Evolutionary conservation across 2,113 vertebrate genomes (phyloP), one percentile per base, ranked within the genome.

Genomic region (Pandion haliaetus): DNA sequence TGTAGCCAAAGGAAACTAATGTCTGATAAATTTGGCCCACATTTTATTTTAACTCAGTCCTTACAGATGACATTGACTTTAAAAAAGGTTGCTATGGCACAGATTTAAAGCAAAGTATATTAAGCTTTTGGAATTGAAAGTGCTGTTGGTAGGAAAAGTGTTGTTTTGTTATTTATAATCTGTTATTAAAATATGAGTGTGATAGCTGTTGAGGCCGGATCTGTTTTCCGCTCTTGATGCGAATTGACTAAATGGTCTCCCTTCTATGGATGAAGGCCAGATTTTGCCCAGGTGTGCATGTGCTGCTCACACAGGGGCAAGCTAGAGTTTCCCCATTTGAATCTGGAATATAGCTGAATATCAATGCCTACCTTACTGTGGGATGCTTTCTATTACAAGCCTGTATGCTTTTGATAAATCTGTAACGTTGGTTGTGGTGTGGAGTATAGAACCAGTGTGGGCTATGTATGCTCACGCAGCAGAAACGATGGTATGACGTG

Each of bases 31-130:
- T 91, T 86, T 94, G 85, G 82, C 88, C 91, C 89, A 93, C 59
- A 73, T 96, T 95, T 93, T 78, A 45, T 90, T 92, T 88, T 92
- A 87, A 87, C 65, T 80, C n/a, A 31, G 67, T 93, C 88, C 71
- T 81, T 90, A 93, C 62, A 71, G 62, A 77, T 96, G 93, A 95
- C 90, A 95, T 95, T 94, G 92, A 94, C 76, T 95, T 84, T 79
- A 70, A 36, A 80, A 88, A 90, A 96, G 95, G 91, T 88, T 96
- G 74, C 65, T 85, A 49, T 65, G 84, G 83, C 81, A 89, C 77
- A 93, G 80, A 83, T 96, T 67, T 94, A 86, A 90, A 88, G 76
- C 40, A 57, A 88, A 72, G 55, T 65, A 20, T 65, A 73, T 93
- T 54, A 88, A 71, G 47, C 55, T 73, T 82, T 67, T 71, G 61